phyloP scores from a whole-genome alignment of 2,113 vertebrate species.

The Trochalopteron elliotii region DNA sequence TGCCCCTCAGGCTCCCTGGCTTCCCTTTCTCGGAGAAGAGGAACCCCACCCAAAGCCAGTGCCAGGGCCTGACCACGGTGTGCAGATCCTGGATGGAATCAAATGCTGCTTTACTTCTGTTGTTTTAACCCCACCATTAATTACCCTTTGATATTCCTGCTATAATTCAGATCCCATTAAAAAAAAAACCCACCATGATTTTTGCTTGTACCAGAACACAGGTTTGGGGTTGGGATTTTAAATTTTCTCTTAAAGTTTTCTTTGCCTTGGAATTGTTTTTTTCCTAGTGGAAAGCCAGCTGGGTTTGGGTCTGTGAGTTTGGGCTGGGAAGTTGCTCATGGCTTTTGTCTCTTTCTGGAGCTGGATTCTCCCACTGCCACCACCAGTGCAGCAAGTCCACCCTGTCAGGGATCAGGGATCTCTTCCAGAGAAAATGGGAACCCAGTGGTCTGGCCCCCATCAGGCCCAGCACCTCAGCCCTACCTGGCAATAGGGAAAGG shows the following conservation, averaged over 20 bases:
- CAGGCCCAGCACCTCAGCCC: neutral
- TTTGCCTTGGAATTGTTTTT: neutral
- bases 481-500: neutral
- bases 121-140: neutral
- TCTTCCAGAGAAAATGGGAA: neutral
- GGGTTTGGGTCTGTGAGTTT: neutral
- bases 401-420: fast-evolving
- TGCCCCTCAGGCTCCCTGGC: neutral
- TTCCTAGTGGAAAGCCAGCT: neutral
- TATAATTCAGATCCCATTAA: neutral
- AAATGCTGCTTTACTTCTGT: fast-evolving
- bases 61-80: fast-evolving
- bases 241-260: neutral
- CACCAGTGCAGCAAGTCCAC: neutral
- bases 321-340: neutral
- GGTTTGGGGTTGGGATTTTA: fast-evolving
- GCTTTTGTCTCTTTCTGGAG: neutral
- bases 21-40: neutral
- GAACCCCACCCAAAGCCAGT: fast-evolving
- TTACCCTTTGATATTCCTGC: neutral
- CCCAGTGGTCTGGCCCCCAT: neutral
- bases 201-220: neutral
- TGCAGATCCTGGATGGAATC: neutral
- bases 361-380: neutral
- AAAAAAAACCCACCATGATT: neutral